Evolutionary conservation across 2,113 vertebrate genomes (phyloP).

Genomic region (Scomber scombrus): DNA sequence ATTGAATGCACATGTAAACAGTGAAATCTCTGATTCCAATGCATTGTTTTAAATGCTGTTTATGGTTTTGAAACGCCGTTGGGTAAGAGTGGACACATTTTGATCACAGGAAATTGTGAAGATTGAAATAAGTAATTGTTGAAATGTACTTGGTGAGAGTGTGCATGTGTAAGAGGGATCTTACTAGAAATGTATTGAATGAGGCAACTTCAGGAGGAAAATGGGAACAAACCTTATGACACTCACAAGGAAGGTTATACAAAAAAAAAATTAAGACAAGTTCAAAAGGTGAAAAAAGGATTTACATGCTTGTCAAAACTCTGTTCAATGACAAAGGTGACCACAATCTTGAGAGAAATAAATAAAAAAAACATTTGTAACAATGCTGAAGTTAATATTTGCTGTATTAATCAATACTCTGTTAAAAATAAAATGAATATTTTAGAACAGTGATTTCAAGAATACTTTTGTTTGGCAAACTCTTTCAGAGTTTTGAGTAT

Average conservation of each 20-base stretch:
- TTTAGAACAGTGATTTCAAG: constrained; percentile 62
- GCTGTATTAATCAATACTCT: constrained; percentile 56
- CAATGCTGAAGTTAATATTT: constrained; percentile 63
- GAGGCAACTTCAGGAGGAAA: neutral
- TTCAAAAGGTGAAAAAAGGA: constrained; percentile 18
- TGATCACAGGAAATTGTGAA: neutral
- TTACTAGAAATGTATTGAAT: constrained; percentile 13
- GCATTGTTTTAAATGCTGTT: neutral
- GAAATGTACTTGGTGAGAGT: constrained; percentile 13
- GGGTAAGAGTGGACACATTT: neutral
- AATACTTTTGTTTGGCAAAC: constrained; percentile 70
- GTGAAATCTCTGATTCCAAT: constrained; percentile 19
- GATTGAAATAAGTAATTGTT: neutral
- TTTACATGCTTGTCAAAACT: constrained; percentile 24
- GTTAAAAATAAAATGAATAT: constrained; percentile 48
- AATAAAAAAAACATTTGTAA: constrained; percentile 76
- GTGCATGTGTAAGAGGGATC: neutral
- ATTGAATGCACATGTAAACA: neutral
- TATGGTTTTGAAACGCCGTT: constrained; percentile 49
- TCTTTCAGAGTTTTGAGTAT: constrained; percentile 55
- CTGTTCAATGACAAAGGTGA: constrained; percentile 40
- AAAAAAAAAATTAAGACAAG: constrained; percentile 30
- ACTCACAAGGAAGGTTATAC: neutral
- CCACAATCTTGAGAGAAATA: constrained; percentile 73
- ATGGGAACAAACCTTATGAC: neutral